These are phyloP conservation scores for Sinocyclocheilus anshuiensis DNA, from an alignment of 2,113 vertebrate genomes.

Conservation along the genomic window DNA sequence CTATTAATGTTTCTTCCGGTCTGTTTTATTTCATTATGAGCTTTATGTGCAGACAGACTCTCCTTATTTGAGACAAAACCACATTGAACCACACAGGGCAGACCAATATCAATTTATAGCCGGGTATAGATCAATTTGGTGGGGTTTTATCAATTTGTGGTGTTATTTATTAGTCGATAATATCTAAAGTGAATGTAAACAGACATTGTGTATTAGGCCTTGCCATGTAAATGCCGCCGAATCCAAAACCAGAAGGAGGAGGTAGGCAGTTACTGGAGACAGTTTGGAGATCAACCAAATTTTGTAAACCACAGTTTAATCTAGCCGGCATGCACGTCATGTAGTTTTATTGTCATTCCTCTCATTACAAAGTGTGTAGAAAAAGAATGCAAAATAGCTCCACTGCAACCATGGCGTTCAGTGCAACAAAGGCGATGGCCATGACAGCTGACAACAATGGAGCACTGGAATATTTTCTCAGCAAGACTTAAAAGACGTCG, in stretches of 20 bases:
- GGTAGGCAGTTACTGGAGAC: neutral
- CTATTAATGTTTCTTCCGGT: neutral
- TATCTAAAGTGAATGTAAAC: neutral
- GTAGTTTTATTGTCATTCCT: neutral
- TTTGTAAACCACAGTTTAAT: neutral
- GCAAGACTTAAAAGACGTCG: neutral
- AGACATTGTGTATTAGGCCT: neutral
- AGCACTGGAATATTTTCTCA: slow-evolving; percentile 20
- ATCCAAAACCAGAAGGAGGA: slow-evolving; percentile 18
- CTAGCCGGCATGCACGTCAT: neutral
- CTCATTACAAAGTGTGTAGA: neutral
- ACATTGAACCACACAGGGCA: neutral
- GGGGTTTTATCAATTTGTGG: neutral
- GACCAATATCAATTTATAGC: neutral
- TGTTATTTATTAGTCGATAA: neutral
- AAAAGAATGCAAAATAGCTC: neutral
- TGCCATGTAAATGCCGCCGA: neutral
- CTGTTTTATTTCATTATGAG: neutral
- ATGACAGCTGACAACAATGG: neutral
- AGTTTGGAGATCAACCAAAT: slow-evolving; percentile 4
- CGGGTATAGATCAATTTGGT: neutral
- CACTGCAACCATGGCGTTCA: neutral
- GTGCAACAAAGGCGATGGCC: neutral
- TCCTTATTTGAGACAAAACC: neutral
- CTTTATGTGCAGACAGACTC: neutral